Evolutionary conservation across 2,113 vertebrate species (phyloP).

Genomic region (Enhydra lutris): DNA sequence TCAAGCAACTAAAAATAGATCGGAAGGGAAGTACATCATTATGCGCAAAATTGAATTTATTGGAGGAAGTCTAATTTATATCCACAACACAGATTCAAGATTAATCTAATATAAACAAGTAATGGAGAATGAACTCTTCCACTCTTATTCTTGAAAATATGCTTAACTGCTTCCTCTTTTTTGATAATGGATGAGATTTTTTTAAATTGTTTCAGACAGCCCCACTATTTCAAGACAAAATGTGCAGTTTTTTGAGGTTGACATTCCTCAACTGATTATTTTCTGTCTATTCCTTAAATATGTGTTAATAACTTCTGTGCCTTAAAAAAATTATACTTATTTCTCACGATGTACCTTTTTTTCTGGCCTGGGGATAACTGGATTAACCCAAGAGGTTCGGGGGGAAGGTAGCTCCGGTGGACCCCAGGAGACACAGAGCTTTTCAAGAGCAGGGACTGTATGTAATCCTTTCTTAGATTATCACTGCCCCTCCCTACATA

Average conservation of each 20-base stretch:
- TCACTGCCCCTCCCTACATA: not conserved
- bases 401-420: not conserved
- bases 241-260: not conserved
- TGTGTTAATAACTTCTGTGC: not conserved
- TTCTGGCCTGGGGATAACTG: not conserved
- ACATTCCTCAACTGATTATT: not conserved
- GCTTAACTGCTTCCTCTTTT: constrained; percentile 22
- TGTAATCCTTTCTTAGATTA: not conserved
- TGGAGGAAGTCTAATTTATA: constrained; percentile 54
- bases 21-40: not conserved
- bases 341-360: not conserved
- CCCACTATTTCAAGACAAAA: constrained; percentile 47
- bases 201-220: constrained; percentile 39
- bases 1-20: constrained; percentile 51
- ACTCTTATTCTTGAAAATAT: constrained; percentile 37
- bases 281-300: not conserved
- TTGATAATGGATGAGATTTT: not conserved
- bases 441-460: not conserved
- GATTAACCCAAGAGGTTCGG: not conserved
- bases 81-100: constrained; percentile 6
- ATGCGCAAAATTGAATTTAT: constrained; percentile 45
- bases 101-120: constrained; percentile 64
- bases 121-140: constrained; percentile 46
- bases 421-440: not conserved
- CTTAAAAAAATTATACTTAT: not conserved